Conservation (phyloP, 2,797 vertebrate genomes). For the Dipus sagitta region DNA sequence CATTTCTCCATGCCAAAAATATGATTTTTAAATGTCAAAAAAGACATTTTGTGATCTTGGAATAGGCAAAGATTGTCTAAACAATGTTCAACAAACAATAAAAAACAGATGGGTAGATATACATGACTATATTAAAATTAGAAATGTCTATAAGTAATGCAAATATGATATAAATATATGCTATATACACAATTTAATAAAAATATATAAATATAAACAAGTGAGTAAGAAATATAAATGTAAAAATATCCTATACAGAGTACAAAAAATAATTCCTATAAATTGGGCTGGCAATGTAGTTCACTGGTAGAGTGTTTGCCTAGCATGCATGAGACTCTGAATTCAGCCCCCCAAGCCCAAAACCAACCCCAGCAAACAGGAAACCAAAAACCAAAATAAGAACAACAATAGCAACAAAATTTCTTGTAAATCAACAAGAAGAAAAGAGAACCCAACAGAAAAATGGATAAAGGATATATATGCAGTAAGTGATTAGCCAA, state of each 20-base stretch:
- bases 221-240: constrained; percentile 20
- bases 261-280: not conserved
- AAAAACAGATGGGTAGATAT: constrained; percentile 2
- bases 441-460: constrained; percentile 10
- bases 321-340: not conserved
- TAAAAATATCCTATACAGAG: not conserved
- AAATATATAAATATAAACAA: not conserved
- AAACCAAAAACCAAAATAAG: not conserved
- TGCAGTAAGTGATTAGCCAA: not conserved
- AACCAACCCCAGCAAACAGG: not conserved
- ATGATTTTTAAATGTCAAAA: constrained; percentile 34
- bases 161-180: too few relatives aligned
- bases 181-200: too few relatives aligned
- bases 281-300: not conserved
- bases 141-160: not conserved
- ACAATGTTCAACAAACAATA: not conserved
- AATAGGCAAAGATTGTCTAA: constrained; percentile 23
- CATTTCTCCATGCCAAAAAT: not conserved
- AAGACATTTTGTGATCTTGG: constrained; percentile 40
- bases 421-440: not conserved
- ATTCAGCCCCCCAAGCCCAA: not conserved
- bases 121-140: constrained; percentile 28
- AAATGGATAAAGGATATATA: constrained; percentile 2
- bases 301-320: not conserved
- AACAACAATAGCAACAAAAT: not conserved